These are phyloP conservation scores for Apis mellifera DNA, from an alignment of 1,140 invertebrate species.

Conservation along the genomic window DNA sequence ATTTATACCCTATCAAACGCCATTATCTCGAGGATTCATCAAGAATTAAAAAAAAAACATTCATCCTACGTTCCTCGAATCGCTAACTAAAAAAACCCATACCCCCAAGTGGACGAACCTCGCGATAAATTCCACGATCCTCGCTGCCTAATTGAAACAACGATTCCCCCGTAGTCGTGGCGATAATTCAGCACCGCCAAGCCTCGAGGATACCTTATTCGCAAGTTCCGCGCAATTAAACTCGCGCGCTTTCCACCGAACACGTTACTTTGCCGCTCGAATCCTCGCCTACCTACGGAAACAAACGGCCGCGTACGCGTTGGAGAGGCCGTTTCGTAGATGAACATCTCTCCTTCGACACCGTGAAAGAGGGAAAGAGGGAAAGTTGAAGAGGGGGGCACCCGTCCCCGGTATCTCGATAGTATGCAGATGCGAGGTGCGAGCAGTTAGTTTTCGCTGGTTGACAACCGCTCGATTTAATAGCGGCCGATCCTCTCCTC, in stretches of 20 bases:
- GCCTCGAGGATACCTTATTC: constrained; percentile 43
- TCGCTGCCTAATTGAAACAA: constrained; percentile 48
- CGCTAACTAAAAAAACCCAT: background rate
- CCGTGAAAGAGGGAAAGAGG: background rate
- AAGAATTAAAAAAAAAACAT: too few relatives aligned
- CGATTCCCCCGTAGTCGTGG: constrained; percentile 24
- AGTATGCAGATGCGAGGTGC: constrained; percentile 72
- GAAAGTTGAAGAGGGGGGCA: background rate
- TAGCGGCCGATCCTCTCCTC: constrained; percentile 35
- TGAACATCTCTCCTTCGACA: constrained; percentile 28
- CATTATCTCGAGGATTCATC: too few relatives aligned
- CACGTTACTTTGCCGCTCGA: constrained; percentile 44
- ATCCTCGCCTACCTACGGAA: constrained; percentile 47
- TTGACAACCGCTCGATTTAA: constrained; percentile 72
- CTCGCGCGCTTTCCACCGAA: constrained; percentile 45
- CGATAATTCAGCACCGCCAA: constrained; percentile 29
- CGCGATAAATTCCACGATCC: constrained; percentile 34
- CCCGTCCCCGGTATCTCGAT: constrained; percentile 63
- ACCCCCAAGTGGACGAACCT: background rate
- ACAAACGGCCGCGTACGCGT: constrained; percentile 47
- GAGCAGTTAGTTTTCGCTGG: constrained; percentile 69
- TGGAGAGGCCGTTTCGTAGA: constrained; percentile 28
- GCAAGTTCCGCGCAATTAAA: constrained; percentile 52
- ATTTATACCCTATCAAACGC: too few relatives aligned
- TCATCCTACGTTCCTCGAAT: background rate